These are phyloP conservation scores for Meleagris gallopavo DNA, from an alignment of 2,113 vertebrate genomes.

Conservation along the genomic window DNA sequence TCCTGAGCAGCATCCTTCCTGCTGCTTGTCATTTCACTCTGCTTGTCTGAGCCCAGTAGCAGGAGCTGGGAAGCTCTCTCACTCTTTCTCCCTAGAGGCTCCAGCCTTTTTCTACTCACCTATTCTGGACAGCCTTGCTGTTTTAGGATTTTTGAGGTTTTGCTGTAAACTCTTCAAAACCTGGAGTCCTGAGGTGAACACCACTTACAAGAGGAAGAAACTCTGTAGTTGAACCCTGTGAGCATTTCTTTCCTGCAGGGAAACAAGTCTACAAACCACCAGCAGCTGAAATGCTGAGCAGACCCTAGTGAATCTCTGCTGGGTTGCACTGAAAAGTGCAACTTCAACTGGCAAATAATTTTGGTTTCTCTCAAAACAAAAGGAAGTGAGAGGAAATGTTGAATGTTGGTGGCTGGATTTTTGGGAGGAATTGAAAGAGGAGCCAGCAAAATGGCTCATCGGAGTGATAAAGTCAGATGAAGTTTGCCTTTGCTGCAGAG, in stretches of 20 bases:
- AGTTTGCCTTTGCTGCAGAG: background rate
- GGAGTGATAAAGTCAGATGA: background rate
- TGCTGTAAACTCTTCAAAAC: slow-evolving; percentile 8
- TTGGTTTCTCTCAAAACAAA: background rate
- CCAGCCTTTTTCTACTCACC: background rate
- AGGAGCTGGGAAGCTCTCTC: background rate
- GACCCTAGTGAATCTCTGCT: background rate
- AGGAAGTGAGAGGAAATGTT: background rate
- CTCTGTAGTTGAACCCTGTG: background rate
- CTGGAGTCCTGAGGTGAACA: background rate
- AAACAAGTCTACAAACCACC: background rate
- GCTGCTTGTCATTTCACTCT: background rate
- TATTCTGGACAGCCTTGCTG: background rate
- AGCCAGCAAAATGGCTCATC: background rate
- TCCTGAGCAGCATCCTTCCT: background rate
- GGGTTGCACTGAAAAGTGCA: background rate
- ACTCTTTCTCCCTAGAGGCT: background rate
- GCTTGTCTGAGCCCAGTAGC: background rate
- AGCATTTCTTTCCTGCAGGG: background rate
- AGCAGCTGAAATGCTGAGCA: background rate
- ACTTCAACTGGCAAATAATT: background rate
- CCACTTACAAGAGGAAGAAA: background rate
- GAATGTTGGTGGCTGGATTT: background rate
- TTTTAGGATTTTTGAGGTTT: background rate
- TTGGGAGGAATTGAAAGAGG: background rate